Evolutionary conservation across 2,113 vertebrate species (phyloP).

Genomic region (Plotosus lineatus): DNA sequence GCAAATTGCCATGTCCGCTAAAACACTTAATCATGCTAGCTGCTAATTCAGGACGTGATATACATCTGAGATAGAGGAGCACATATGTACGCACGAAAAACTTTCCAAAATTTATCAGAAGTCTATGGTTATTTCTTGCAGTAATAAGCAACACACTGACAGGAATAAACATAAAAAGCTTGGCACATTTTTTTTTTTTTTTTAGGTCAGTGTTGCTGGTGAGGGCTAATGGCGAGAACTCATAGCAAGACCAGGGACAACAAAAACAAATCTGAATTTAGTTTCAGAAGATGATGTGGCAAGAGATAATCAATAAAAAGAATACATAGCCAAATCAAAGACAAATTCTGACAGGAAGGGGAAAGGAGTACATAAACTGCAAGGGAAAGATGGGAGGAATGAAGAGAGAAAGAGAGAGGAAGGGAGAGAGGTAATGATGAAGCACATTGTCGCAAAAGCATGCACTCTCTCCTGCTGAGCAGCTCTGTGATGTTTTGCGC

Average conservation of each 20-base stretch:
- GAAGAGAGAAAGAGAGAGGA: conserved; percentile 19
- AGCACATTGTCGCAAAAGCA: conserved; percentile 51
- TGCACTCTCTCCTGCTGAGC: conserved; percentile 37
- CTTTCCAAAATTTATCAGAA: neutral
- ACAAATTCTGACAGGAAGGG: conserved; percentile 27
- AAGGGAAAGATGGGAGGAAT: neutral
- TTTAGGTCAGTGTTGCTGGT: conserved; percentile 27
- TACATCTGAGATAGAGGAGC: neutral
- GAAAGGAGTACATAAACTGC: neutral
- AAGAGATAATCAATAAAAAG: conserved; percentile 18
- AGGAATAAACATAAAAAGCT: conserved; percentile 38
- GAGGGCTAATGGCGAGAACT: conserved; percentile 34
- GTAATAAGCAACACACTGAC: conserved; percentile 43
- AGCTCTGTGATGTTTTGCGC: conserved; percentile 44
- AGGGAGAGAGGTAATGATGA: conserved; percentile 46
- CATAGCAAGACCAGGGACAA: conserved; percentile 13
- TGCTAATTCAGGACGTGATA: neutral
- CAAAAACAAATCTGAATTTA: conserved; percentile 13
- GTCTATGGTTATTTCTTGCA: conserved; percentile 28
- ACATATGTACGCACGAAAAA: neutral
- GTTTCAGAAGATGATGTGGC: neutral
- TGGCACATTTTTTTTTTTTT: conserved; percentile 39
- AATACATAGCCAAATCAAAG: conserved; percentile 46
- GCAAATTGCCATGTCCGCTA: neutral
- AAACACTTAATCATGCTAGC: neutral